Evolutionary conservation across 2,113 vertebrate species (phyloP), one percentile per base, ranked within the genome.

Genomic region (Gopherus evgoodei): DNA sequence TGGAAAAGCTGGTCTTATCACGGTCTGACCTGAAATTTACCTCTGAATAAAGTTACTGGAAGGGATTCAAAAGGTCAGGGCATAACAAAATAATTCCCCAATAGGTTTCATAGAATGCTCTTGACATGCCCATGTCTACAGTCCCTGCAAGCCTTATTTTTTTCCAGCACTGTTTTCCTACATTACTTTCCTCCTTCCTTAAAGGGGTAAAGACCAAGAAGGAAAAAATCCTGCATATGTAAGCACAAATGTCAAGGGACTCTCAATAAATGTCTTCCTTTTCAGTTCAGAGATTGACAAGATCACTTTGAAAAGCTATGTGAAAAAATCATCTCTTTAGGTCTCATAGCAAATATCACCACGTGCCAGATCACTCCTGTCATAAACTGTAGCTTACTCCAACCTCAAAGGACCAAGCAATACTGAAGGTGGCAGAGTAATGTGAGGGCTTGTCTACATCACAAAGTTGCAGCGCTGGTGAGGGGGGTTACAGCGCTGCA

Each of bases 201-300:
- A 93, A 91, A 62, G 91, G 91, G 56, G 83, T 94, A 91, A 93
- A 93, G 76, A 93, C 79, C 78, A 83, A 89, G 56, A 81, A 91
- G 22, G 35, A 47, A 12, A 53, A 90, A 89, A 50, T 42, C 49
- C 83, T 9, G 76, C 85, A 93, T 91, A 87, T 85, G 87, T 75
- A 53, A 97, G 96, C 88, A 81, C 38, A 1, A 4, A 93, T 59
- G 75, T 78, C 59, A 89, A 93, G 93, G 86, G 76, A 97, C 87
- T 31, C 81, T 93, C 94, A 69, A 12, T 96, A 93, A 96, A 95
- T 88, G 95, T 86, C 84, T 89, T 93, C 93, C 81, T 94, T 0
- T 0, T 93, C 93, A 94, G 57, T 31, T 42, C 89, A 94, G 96
- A 95, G 96, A 96, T 90, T 52, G 82, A 95, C 83, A 8, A 83